Percentiles rank a stretch among this genome's conserved stretches.
Conservation (phyloP, 2,888 invertebrate genomes). For the Scaptomyza flava region DNA sequence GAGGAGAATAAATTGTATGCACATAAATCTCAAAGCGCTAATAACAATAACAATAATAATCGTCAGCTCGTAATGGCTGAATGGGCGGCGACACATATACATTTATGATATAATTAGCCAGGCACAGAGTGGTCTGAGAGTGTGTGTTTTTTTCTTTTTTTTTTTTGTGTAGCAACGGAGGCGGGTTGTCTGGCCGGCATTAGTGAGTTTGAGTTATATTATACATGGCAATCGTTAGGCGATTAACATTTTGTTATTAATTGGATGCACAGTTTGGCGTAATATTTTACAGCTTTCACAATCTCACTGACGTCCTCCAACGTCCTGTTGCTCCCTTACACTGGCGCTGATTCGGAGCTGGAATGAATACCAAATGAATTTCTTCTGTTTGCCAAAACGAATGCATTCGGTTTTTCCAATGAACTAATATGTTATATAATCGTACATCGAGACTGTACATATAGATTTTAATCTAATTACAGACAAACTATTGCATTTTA, state of each 20-base stretch:
- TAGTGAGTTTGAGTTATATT: conserved; percentile 18
- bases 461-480: background rate
- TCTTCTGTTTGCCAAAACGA: conserved; percentile 3
- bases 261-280: conserved; percentile 51
- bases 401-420: conserved; percentile 14
- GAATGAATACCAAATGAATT: conserved; percentile 41
- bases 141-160: too few relatives aligned
- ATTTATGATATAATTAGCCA: conserved; percentile 22
- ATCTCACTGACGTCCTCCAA: conserved; percentile 1
- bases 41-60: too few relatives aligned
- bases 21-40: too few relatives aligned
- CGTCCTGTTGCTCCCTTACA: background rate
- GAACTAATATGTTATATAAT: conserved; percentile 5
- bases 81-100: too few relatives aligned
- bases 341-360: too few relatives aligned
- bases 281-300: conserved; percentile 45
- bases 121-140: conserved; percentile 1
- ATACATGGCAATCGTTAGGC: conserved; percentile 60
- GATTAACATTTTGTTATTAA: conserved; percentile 76
- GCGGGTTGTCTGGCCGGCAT: too few relatives aligned
- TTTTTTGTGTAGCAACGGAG: too few relatives aligned
- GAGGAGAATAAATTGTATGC: too few relatives aligned
- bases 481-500: background rate
- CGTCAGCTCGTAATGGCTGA: too few relatives aligned
- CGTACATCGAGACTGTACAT: background rate